A percentile compares a stretch with the other conserved stretches of the same genome.
phyloP scores from a whole-genome alignment of 2,113 vertebrate genomes.

The Cryptomyrus ogoouensis region DNA sequence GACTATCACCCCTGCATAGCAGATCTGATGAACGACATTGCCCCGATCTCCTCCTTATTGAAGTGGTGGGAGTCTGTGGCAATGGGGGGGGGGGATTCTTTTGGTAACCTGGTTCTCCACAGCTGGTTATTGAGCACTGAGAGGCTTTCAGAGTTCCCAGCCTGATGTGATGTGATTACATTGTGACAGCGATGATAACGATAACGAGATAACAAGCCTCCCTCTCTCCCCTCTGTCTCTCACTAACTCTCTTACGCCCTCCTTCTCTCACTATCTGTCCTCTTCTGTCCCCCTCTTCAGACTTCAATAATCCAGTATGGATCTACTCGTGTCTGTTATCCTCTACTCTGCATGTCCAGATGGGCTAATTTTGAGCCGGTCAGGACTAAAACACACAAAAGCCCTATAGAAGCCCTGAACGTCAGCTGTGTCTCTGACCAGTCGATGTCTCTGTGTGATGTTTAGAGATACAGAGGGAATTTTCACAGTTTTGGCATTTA shows the following conservation, averaged over 20 bases:
- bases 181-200: not conserved
- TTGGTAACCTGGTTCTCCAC: not conserved
- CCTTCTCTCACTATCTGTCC: not conserved
- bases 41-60: not conserved
- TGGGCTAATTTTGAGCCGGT: not conserved
- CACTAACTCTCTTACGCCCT: not conserved
- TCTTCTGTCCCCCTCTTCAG: not conserved
- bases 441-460: not conserved
- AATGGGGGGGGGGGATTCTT: not conserved
- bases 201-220: not conserved
- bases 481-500: not conserved
- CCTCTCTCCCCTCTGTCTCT: not conserved
- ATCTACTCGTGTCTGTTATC: not conserved
- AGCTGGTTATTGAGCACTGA: not conserved
- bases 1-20: not conserved
- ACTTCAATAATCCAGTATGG: not conserved
- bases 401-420: not conserved
- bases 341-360: not conserved
- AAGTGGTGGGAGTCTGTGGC: not conserved
- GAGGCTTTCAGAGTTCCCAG: not conserved
- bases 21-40: not conserved
- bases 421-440: not conserved
- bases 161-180: not conserved
- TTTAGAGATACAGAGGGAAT: not conserved
- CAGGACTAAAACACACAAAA: not conserved